Conservation (phyloP, 2,888 invertebrate genomes). For the Chydorus sphaericus region DNA sequence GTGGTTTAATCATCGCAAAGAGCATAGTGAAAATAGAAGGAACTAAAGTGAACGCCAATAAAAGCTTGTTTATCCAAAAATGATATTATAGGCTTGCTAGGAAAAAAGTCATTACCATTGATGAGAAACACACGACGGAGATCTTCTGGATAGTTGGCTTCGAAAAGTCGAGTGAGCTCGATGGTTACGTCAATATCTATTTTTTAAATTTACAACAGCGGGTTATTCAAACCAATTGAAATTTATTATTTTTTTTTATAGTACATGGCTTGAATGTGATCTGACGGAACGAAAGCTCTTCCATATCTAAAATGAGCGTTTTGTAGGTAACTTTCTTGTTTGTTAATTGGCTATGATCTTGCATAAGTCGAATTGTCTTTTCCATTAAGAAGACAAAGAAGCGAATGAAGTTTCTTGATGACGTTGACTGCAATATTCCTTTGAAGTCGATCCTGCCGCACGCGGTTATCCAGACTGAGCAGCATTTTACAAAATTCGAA, state of each 20-base stretch:
- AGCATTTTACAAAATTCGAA: too few relatives aligned
- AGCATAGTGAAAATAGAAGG: constrained; percentile 31
- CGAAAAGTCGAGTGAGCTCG: constrained; percentile 24
- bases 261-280: constrained; percentile 18
- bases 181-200: not conserved
- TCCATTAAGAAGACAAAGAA: constrained; percentile 32
- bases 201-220: constrained; percentile 8
- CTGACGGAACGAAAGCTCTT: constrained; percentile 28
- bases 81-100: not conserved
- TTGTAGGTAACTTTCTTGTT: constrained; percentile 25
- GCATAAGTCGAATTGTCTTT: constrained; percentile 24
- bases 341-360: not conserved
- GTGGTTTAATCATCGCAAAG: constrained; percentile 30
- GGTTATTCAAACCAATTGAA: not conserved
- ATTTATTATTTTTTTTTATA: constrained; percentile 19
- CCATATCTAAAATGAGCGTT: constrained; percentile 32
- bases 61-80: not conserved
- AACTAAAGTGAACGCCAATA: too few relatives aligned
- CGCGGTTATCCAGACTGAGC: constrained; percentile 62
- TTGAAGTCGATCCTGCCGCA: constrained; percentile 67
- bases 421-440: constrained; percentile 53
- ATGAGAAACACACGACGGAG: constrained; percentile 30
- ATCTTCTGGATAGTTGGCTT: constrained; percentile 34
- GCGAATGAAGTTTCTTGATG: constrained; percentile 50
- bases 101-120: constrained; percentile 26